Evolutionary conservation across 2,888 invertebrate species (phyloP).

Genomic region (Caenorhabditis sp.): DNA sequence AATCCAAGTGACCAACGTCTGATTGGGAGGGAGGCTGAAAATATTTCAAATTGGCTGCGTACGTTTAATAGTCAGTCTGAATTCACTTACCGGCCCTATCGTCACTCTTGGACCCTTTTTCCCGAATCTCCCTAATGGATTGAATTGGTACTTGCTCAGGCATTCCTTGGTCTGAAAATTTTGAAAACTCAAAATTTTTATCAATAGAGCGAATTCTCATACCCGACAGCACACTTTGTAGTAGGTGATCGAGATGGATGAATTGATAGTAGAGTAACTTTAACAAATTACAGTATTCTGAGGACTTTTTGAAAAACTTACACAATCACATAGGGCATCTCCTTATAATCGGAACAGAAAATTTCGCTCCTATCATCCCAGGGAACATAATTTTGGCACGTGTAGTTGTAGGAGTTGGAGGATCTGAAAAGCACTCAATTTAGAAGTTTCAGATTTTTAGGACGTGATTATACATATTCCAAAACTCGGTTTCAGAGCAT

Average conservation of each 20-base stretch:
- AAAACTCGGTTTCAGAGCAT: background rate
- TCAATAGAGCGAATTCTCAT: background rate
- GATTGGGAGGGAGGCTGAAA: background rate
- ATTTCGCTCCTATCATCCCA: background rate
- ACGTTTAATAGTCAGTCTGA: too few relatives aligned
- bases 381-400: constrained; percentile 19
- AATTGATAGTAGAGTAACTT: constrained; percentile 1
- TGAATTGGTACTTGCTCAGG: constrained; percentile 4
- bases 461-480: background rate
- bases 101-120: background rate
- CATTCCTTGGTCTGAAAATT: constrained; percentile 26
- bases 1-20: background rate
- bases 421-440: too few relatives aligned
- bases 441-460: too few relatives aligned
- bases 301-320: background rate
- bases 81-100: background rate
- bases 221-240: constrained; percentile 34
- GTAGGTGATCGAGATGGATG: background rate
- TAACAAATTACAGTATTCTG: background rate
- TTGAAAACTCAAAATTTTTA: background rate
- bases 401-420: constrained; percentile 8
- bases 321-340: constrained; percentile 27
- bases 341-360: background rate
- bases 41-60: background rate
- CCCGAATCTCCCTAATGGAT: constrained; percentile 18